Base-by-base conservation (phyloP, 2,888 invertebrate genomes). In the Amphipyra tragopoginis region DNA sequence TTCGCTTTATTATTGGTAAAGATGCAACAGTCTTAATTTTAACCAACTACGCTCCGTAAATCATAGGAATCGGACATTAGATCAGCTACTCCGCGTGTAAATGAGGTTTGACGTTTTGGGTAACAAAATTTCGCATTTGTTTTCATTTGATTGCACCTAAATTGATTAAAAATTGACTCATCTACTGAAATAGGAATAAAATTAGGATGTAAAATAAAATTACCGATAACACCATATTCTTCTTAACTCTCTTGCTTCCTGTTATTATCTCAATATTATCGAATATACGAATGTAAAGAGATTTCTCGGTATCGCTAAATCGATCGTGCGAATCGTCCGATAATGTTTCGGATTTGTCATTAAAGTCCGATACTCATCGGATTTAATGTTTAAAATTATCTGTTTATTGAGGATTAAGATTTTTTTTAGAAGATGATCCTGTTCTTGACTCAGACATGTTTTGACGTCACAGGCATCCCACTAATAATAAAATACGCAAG, bases 301-400 rank as follows among this genome's bases (percentile, higher is more conserved):
- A 55, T 61, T 69, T 73, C 58, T 58, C 13, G 55, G 65, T 73
- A 73, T 61, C 60, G 11, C 47, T 5, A 40, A 72, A 58, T 50
- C 49, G 63, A 56, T 59, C 47, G 55, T 44, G 47, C 51, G 48
- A 57, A 64, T 39, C 54, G 40, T 51, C 44, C 38, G 54, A 72
- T 57, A 47, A 57, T 68, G 39, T 51, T 56, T 67, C 45, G 51
- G 47, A 62, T 58, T 61, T 59, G 47, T 52, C 59, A 57, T 60
- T 72, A 54, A 63, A 54, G 6, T 51, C 47, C 47, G 45, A 64
- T 53, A 44, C 38, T 36, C 39, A 68, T 64, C 45, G 39, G 33
- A 34, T 40, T 38, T n/a, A 54, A 68, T 64, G 42, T 54, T 51
- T 55, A 36, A 43, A 57, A 69, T 69, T 49, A 54, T 49, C 26